phyloP scores from a whole-genome alignment of 30 jellyfish, hydroid and myxozoan genomes.

The Catostylus mosaicus region DNA sequence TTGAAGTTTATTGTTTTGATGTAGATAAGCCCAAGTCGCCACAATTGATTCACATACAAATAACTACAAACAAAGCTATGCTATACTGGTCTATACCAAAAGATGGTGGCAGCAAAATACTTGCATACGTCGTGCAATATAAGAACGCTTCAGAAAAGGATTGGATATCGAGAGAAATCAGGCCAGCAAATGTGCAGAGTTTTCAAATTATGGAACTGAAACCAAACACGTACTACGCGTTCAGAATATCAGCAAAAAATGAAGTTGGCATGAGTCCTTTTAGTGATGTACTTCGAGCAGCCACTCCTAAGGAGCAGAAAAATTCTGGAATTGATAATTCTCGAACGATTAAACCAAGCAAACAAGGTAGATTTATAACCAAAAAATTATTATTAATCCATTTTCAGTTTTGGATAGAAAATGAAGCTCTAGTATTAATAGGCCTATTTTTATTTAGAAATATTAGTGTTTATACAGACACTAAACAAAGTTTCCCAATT shows the following conservation, averaged over 20 bases:
- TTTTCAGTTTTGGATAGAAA: too few species aligned
- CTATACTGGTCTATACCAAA: slow-evolving; percentile 53
- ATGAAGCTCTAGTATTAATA: too few species aligned
- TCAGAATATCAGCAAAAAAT: slow-evolving; percentile 72
- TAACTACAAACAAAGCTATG: slow-evolving; percentile 22
- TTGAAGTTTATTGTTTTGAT: too few species aligned
- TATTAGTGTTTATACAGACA: too few species aligned
- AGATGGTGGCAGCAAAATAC: slow-evolving; percentile 57
- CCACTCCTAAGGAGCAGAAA: background rate
- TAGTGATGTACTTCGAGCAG: slow-evolving; percentile 17
- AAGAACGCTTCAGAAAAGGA: slow-evolving; percentile 17
- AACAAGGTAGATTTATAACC: slow-evolving; percentile 10
- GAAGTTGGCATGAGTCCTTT: slow-evolving; percentile 71
- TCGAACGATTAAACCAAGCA: slow-evolving; percentile 7
- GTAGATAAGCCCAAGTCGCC: slow-evolving; percentile 61
- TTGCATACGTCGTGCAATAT: slow-evolving; percentile 61
- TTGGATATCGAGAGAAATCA: slow-evolving; percentile 68
- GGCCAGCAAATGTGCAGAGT: slow-evolving; percentile 67
- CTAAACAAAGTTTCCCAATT: too few species aligned
- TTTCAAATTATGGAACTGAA: slow-evolving; percentile 63
- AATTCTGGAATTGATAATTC: background rate
- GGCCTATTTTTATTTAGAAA: too few species aligned
- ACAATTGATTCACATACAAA: background rate
- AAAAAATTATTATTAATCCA: too few species aligned
- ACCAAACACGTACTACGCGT: slow-evolving; percentile 47